A percentile compares a stretch with the other conserved stretches of the same genome.
Conservation (phyloP, 37 sponge, comb jelly and placozoan genomes). For the Cladorhizidae sp. region DNA sequence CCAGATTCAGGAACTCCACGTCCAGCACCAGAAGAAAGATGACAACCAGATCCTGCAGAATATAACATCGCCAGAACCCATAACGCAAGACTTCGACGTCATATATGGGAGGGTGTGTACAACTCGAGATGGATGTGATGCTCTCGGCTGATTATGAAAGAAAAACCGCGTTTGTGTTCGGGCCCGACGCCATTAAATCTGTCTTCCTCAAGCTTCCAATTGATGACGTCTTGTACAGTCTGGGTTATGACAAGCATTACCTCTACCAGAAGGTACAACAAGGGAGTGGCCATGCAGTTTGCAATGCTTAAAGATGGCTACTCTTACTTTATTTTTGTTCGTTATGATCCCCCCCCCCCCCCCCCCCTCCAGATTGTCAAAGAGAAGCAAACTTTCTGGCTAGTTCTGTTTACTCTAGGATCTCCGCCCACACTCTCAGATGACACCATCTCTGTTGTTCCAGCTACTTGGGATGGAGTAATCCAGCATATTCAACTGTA, state of each 20-base stretch:
- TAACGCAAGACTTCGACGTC: background rate
- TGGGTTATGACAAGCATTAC: slow-evolving; percentile 47
- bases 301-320: background rate
- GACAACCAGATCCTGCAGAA: background rate
- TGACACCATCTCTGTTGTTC: slow-evolving; percentile 5
- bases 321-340: no score
- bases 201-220: slow-evolving; percentile 19
- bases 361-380: slow-evolving; percentile 25
- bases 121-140: background rate
- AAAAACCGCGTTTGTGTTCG: slow-evolving; percentile 63
- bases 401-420: slow-evolving; percentile 40
- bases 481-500: background rate
- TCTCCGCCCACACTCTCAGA: background rate
- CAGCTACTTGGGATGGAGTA: slow-evolving; percentile 74
- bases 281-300: background rate
- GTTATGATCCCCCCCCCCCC: no score
- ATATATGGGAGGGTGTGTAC: slow-evolving; percentile 52
- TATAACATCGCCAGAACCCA: no score
- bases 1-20: background rate
- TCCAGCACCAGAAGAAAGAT: background rate
- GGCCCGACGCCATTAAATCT: slow-evolving; percentile 40
- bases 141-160: slow-evolving; percentile 31
- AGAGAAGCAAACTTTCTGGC: slow-evolving; percentile 37
- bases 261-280: slow-evolving; percentile 35
- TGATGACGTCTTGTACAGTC: slow-evolving; percentile 21